Percentiles rank a stretch among this genome's conserved stretches.
phyloP scores from a whole-genome alignment of 2,113 vertebrate genomes.

The Oceanites oceanicus region DNA sequence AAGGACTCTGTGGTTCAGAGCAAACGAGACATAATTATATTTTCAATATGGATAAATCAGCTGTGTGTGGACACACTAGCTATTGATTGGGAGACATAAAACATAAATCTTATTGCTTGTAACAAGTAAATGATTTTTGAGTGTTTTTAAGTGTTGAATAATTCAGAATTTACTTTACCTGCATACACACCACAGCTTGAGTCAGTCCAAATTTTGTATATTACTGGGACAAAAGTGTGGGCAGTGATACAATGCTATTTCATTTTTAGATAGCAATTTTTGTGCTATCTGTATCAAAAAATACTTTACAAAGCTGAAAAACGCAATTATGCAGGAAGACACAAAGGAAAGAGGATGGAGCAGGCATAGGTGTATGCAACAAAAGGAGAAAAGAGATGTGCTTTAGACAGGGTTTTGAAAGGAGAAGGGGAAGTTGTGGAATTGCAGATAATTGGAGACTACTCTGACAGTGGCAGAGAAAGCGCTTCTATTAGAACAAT shows the following conservation, averaged over 20 bases:
- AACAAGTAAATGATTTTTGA: constrained; percentile 56
- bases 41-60: constrained; percentile 60
- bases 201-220: constrained; percentile 3
- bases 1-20: constrained; percentile 41
- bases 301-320: constrained; percentile 11
- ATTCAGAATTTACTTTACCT: constrained; percentile 63
- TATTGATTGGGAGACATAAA: constrained; percentile 45
- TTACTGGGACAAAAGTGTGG: background rate
- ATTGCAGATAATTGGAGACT: background rate
- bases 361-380: background rate
- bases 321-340: background rate
- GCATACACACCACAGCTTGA: background rate
- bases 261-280: constrained; percentile 26
- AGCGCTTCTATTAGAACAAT: background rate
- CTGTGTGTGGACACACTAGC: constrained; percentile 17
- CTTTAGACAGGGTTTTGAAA: constrained; percentile 20
- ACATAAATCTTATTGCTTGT: constrained; percentile 35
- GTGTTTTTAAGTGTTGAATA: constrained; percentile 62
- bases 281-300: constrained; percentile 12
- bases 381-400: background rate
- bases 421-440: background rate
- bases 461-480: background rate
- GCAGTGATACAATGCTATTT: constrained; percentile 6
- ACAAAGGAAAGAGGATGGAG: background rate
- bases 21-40: constrained; percentile 57